Base-by-base conservation (phyloP, 2,797 vertebrate species). In the Emys orbicularis region DNA sequence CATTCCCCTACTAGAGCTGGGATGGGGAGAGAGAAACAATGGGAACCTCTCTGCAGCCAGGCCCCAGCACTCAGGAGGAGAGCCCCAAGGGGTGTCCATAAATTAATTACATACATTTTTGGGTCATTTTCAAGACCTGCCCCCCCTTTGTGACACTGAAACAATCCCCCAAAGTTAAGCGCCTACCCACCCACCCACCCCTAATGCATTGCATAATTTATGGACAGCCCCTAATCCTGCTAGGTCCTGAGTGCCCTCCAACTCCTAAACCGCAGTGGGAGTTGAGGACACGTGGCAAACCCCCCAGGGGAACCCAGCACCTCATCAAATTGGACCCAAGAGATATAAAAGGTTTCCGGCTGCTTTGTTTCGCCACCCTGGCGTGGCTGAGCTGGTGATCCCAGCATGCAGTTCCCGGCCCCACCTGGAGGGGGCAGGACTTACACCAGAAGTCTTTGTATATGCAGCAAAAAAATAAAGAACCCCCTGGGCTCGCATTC, bases 361-460 rank as follows among this genome's bases (percentile, higher is more conserved):
- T 86, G 15, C 87, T 96, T 92, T 93, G 82, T 56, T 93, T 91
- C 92, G 88, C 81, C 57, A 96, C 89, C 81, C 37, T 61, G 84
- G n/a, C 49, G 81, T 3, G 1, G 68, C 89, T 92, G 89, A 95
- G 81, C 91, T 82, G 89, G 47, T 13, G 41, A 47, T 84, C 86
- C 86, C 90, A 94, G 93, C 84, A 47, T 53, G 84, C 81, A 3
- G 6, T 68, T 52, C 61, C 87, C 93, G 86, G 79, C 79, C 77
- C 81, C 31, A 12, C 25, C 37, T 79, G 49, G 79, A 29, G 84
- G 49, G 49, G 80, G 34, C 49, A 57, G 5, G 1, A 2, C 61
- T 94, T 52, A 44, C 25, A 9, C 1, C 34, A 65, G 61, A 18
- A 41, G 52, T 83, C 50, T 88, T 34, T 92, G 86, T 52, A 41